Conservation (phyloP, 1,140 invertebrate species). For the Temnothorax curvispinosus region DNA sequence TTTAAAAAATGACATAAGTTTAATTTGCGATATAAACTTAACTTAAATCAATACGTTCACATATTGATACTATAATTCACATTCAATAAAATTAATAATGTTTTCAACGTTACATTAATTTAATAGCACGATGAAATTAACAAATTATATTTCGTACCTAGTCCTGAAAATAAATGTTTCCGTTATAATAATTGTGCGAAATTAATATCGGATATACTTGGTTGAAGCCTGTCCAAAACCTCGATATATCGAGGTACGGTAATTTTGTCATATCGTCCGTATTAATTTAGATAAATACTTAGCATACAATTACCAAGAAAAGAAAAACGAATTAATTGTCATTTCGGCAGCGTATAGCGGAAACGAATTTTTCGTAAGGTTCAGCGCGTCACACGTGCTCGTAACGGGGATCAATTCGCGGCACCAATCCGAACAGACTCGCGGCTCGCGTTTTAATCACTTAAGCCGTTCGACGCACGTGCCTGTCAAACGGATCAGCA, state of each 20-base stretch:
- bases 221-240: neutral
- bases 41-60: neutral
- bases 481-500: slow-evolving; percentile 54
- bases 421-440: slow-evolving; percentile 47
- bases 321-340: neutral
- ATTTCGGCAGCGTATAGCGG: neutral
- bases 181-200: slow-evolving; percentile 18
- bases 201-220: slow-evolving; percentile 10
- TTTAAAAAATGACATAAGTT: neutral
- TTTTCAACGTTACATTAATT: slow-evolving; percentile 21
- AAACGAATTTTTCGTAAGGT: slow-evolving; percentile 33
- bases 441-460: slow-evolving; percentile 66
- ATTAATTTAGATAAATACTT: neutral
- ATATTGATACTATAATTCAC: neutral
- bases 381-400: neutral
- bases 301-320: neutral
- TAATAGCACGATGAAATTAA: slow-evolving; percentile 15
- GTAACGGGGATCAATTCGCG: slow-evolving; percentile 37
- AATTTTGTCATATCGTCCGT: neutral
- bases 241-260: neutral
- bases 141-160: slow-evolving; percentile 29
- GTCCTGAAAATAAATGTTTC: slow-evolving; percentile 12
- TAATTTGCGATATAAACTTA: neutral
- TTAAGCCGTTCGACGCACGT: slow-evolving; percentile 62
- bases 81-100: slow-evolving; percentile 10